Conservation (phyloP, 64 coral and sea anemone genomes). For the Stylophora pistillata region DNA sequence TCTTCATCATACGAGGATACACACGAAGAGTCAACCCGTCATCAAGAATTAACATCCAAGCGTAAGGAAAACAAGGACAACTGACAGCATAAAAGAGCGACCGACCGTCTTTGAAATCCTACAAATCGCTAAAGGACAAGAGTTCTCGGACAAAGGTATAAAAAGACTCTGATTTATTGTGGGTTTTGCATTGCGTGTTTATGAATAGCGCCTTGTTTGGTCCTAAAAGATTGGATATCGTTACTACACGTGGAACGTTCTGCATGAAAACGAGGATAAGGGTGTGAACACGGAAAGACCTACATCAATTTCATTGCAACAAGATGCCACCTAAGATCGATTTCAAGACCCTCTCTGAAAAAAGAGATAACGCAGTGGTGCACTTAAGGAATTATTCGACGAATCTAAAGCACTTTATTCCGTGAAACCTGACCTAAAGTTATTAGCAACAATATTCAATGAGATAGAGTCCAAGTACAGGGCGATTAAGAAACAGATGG, state of each 20-base stretch:
- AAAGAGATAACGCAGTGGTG: slow-evolving; percentile 41
- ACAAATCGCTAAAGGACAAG: not conserved
- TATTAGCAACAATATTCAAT: slow-evolving; percentile 56
- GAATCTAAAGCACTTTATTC: slow-evolving; percentile 73
- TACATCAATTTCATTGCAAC: not conserved
- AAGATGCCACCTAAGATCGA: slow-evolving; percentile 38
- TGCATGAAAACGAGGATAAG: slow-evolving; percentile 43
- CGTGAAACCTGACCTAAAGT: slow-evolving; percentile 57
- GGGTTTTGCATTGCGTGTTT: not conserved
- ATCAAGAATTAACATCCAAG: not conserved
- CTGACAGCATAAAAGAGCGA: slow-evolving; percentile 15
- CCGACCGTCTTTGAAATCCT: slow-evolving; percentile 25
- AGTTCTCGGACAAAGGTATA: slow-evolving; percentile 5
- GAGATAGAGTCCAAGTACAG: slow-evolving; percentile 69
- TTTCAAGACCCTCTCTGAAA: not conserved
- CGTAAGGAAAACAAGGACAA: not conserved
- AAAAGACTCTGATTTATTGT: not conserved
- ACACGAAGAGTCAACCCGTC: not conserved
- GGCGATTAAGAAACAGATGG: slow-evolving; percentile 58
- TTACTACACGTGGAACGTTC: not conserved
- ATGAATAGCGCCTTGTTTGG: not conserved
- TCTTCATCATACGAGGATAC: not conserved
- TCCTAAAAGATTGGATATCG: not conserved
- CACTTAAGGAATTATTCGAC: slow-evolving; percentile 65
- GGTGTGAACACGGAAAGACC: not conserved